phyloP scores from a whole-genome alignment of 2,888 invertebrate genomes.

The Parnassius mnemosyne region DNA sequence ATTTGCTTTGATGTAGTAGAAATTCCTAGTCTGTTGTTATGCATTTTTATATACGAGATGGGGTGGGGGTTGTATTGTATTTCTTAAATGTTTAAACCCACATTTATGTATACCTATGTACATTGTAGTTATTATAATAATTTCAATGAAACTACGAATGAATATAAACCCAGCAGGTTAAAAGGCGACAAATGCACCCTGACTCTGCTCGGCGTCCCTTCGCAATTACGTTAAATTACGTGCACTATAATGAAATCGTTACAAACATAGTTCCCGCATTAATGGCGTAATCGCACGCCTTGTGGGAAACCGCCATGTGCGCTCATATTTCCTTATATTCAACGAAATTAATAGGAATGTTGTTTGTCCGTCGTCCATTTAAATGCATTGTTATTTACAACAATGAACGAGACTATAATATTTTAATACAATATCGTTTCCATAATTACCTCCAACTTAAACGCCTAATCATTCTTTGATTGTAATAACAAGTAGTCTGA shows the following conservation, averaged over 20 bases:
- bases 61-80: too few relatives aligned
- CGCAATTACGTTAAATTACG: constrained; percentile 50
- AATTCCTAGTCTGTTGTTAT: too few relatives aligned
- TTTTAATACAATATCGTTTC: background rate
- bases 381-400: constrained; percentile 1
- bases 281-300: constrained; percentile 49
- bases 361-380: constrained; percentile 29
- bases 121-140: background rate
- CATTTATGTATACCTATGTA: too few relatives aligned
- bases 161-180: constrained; percentile 37
- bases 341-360: constrained; percentile 20
- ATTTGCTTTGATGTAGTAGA: too few relatives aligned
- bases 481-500: too few relatives aligned
- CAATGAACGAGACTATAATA: background rate
- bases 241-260: constrained; percentile 60
- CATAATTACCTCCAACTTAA: background rate
- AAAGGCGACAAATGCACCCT: constrained; percentile 43
- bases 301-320: constrained; percentile 59
- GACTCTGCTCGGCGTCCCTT: constrained; percentile 43
- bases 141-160: constrained; percentile 33
- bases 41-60: too few relatives aligned
- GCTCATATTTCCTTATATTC: constrained; percentile 25
- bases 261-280: constrained; percentile 49
- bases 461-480: too few relatives aligned
- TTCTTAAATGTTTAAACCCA: too few relatives aligned